Evolutionary conservation across 2,113 vertebrate species (phyloP).

Genomic region (Sapayoa aenigma): DNA sequence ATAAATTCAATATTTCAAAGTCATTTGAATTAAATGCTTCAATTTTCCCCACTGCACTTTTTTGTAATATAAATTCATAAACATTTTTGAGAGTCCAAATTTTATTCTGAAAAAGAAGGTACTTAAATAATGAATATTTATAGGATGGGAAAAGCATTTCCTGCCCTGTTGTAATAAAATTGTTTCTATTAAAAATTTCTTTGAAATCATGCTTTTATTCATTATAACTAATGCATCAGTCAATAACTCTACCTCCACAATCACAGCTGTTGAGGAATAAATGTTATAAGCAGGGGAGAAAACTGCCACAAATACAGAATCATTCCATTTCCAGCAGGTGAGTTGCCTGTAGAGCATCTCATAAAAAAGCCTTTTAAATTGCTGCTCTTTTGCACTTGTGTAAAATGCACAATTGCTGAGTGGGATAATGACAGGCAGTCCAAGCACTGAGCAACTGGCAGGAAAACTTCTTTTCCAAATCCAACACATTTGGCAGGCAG

Average conservation of each 20-base stretch:
- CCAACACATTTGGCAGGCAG: not conserved
- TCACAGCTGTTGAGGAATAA: not conserved
- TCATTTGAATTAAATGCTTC: not conserved
- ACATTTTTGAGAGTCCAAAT: not conserved
- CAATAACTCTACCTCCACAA: not conserved
- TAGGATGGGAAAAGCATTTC: not conserved
- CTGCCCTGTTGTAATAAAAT: not conserved
- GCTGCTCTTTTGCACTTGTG: not conserved
- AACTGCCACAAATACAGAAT: not conserved
- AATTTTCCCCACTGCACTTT: not conserved
- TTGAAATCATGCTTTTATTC: not conserved
- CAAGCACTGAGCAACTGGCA: not conserved
- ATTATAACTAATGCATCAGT: not conserved
- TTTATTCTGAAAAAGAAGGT: not conserved
- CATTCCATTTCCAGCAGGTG: not conserved
- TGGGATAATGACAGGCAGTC: not conserved
- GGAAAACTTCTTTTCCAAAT: not conserved
- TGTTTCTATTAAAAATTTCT: not conserved
- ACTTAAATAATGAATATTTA: not conserved
- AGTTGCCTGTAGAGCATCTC: not conserved
- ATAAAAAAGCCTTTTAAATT: not conserved
- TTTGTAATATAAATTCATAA: not conserved
- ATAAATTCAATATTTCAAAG: not conserved
- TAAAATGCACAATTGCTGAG: slow-evolving; percentile 1
- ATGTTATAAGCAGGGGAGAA: not conserved